A percentile compares a stretch with the other conserved stretches of the same genome.
Evolutionary conservation across 2,797 vertebrate genomes (phyloP).

Genomic region (Pteronotus mesoamericanus): DNA sequence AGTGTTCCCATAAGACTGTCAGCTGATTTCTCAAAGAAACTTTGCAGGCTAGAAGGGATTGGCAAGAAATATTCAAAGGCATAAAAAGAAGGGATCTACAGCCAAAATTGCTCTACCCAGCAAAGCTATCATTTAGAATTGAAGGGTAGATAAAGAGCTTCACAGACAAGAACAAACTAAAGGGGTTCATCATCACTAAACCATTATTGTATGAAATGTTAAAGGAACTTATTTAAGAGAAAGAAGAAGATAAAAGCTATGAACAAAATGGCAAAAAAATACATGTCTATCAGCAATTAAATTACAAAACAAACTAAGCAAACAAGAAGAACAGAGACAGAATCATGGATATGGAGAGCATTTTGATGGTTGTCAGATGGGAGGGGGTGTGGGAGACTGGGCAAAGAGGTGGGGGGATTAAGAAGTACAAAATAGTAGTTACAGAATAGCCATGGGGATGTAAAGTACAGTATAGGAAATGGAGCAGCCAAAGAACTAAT

Average conservation of each 20-base stretch:
- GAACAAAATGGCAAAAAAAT: neutral
- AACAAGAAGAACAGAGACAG: neutral
- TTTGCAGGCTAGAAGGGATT: too few species aligned
- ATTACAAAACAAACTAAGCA: neutral
- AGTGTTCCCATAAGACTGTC: too few species aligned
- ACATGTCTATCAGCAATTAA: neutral
- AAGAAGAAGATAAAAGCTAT: neutral
- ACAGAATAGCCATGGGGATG: neutral
- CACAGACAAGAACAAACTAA: too few species aligned
- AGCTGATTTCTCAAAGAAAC: too few species aligned
- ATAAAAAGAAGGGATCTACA: too few species aligned
- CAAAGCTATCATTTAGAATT: too few species aligned
- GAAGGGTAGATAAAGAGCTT: too few species aligned
- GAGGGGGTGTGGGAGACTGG: neutral
- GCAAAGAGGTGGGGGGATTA: neutral
- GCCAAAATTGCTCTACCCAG: too few species aligned
- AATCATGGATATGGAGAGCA: neutral
- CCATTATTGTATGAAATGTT: neutral
- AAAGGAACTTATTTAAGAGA: neutral
- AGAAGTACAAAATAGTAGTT: neutral
- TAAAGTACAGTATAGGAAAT: neutral
- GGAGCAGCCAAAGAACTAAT: neutral
- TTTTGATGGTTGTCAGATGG: neutral
- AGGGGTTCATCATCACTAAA: neutral
- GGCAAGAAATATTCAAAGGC: too few species aligned